Conservation (phyloP, 2,888 invertebrate species). For the Mesorhabditis sp. region DNA sequence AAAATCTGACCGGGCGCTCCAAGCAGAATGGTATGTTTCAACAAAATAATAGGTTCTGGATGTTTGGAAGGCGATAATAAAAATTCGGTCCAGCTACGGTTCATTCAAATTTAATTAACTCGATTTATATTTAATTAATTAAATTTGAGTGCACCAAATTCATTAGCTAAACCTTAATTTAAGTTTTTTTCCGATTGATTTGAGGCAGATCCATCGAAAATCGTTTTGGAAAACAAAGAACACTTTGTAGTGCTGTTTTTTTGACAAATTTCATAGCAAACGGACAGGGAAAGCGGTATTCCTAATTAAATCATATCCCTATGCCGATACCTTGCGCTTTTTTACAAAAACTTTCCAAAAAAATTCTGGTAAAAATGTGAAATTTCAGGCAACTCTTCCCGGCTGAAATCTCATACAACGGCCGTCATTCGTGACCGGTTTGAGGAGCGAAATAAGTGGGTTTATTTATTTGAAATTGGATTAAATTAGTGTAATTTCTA, state of each 20-base stretch:
- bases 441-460: constrained; percentile 27
- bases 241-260: no score
- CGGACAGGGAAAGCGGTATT: no score
- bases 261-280: no score
- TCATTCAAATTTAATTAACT: background rate
- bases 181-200: no score
- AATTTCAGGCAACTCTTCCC: constrained; percentile 31
- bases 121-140: background rate
- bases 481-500: background rate
- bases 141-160: background rate
- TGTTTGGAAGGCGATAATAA: no score
- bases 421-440: constrained; percentile 47
- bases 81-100: no score
- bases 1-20: constrained; percentile 42
- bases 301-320: no score
- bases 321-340: no score
- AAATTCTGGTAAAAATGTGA: background rate
- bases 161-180: no score
- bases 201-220: no score
- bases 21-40: constrained; percentile 29
- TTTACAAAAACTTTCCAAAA: no score
- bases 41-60: background rate
- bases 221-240: no score
- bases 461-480: background rate
- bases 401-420: constrained; percentile 54